Evolutionary conservation across 2,113 vertebrate genomes (phyloP).

Genomic region (Phylloscopus trochiloides): DNA sequence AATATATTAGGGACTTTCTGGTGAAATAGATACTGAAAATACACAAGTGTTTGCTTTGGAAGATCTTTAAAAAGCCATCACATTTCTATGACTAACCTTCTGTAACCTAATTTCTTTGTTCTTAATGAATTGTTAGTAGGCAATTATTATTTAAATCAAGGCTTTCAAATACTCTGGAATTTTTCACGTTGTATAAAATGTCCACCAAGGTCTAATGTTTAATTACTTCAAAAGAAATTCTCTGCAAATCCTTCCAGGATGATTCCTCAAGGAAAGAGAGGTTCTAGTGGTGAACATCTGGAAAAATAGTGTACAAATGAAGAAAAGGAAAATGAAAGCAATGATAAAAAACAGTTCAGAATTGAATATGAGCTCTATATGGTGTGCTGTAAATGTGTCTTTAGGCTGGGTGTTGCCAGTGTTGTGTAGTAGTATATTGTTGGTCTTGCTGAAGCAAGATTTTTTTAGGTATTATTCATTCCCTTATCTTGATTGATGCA

Average conservation of each 20-base stretch:
- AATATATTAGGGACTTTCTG: not conserved
- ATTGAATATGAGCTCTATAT: not conserved
- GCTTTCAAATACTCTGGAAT: not conserved
- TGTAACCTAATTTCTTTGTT: not conserved
- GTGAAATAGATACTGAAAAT: not conserved
- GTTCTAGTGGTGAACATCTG: not conserved
- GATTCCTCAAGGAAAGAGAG: not conserved
- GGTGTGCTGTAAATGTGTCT: not conserved
- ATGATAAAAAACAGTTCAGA: not conserved
- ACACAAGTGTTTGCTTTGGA: not conserved
- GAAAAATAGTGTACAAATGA: not conserved
- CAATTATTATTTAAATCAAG: not conserved
- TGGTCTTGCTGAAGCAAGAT: not conserved
- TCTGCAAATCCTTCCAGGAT: not conserved
- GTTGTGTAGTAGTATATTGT: not conserved
- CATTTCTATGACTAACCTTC: not conserved
- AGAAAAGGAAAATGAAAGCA: not conserved
- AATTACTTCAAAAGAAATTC: not conserved
- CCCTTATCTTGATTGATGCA: not conserved
- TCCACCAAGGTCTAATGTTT: not conserved
- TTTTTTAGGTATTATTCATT: not conserved
- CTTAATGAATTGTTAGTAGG: not conserved
- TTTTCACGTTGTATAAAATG: not conserved
- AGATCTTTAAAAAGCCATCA: not conserved
- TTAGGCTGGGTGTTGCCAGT: not conserved